phyloP scores from a whole-genome alignment of 1,140 invertebrate species.

The Drosophila varians region DNA sequence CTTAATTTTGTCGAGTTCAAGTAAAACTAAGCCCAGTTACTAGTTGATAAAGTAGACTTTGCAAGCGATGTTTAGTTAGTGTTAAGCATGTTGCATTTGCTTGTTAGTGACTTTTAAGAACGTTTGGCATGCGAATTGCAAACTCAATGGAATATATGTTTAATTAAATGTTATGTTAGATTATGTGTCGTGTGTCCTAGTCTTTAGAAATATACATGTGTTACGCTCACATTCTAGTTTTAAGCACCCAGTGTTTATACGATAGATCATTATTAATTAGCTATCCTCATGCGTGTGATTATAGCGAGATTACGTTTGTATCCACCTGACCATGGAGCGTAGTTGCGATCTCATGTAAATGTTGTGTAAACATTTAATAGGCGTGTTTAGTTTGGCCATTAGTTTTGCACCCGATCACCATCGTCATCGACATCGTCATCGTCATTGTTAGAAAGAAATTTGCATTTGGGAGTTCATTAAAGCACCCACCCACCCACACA shows the following conservation, averaged over 20 bases:
- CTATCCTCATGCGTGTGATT: conserved; percentile 40
- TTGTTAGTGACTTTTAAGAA: conserved; percentile 14
- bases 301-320: conserved; percentile 19
- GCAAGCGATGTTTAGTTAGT: conserved; percentile 45
- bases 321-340: conserved; percentile 23
- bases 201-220: conserved; percentile 19
- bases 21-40: conserved; percentile 16
- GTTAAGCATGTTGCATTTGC: conserved; percentile 64
- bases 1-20: conserved; percentile 65
- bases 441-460: conserved; percentile 40
- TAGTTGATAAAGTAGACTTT: conserved; percentile 30
- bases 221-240: conserved; percentile 54
- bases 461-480: conserved; percentile 46
- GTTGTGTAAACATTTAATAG: conserved; percentile 40
- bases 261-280: conserved; percentile 34
- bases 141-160: neutral
- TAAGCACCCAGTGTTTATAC: conserved; percentile 52
- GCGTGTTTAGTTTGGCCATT: conserved; percentile 52
- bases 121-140: conserved; percentile 38
- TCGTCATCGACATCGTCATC: conserved; percentile 5
- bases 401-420: conserved; percentile 41
- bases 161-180: neutral
- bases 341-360: conserved; percentile 45
- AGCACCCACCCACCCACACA: conserved; percentile 37
- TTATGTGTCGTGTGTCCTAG: conserved; percentile 47